Conservation (phyloP, 2,888 invertebrate genomes). For the Sphecodes monilicornis region DNA sequence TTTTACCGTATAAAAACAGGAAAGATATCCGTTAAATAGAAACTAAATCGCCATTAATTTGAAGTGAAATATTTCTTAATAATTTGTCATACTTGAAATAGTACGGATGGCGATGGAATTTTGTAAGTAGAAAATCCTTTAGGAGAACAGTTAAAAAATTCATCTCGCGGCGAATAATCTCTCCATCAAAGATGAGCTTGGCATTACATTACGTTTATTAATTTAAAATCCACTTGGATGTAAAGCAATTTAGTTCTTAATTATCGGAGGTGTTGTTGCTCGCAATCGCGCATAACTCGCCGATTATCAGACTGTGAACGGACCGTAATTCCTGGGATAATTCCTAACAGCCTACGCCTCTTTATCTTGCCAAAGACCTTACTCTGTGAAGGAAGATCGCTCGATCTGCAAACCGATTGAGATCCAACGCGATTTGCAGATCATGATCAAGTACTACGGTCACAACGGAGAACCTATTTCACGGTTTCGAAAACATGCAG, state of each 20-base stretch:
- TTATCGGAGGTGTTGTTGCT: constrained; percentile 24
- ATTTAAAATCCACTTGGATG: neutral
- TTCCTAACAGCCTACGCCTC: constrained; percentile 10
- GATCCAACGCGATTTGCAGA: neutral
- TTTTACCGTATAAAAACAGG: too few relatives aligned
- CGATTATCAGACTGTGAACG: constrained; percentile 62
- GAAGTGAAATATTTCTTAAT: neutral
- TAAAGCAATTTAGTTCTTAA: constrained; percentile 23
- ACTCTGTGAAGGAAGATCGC: constrained; percentile 32
- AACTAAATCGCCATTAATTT: too few relatives aligned
- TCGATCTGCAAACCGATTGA: neutral
- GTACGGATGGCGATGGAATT: neutral
- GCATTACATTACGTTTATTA: neutral
- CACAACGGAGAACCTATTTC: neutral
- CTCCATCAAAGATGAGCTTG: too few relatives aligned
- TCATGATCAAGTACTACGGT: neutral
- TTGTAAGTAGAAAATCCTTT: neutral
- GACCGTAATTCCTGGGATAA: constrained; percentile 14
- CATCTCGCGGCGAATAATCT: neutral
- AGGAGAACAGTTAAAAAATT: neutral
- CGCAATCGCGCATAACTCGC: neutral
- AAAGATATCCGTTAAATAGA: too few relatives aligned
- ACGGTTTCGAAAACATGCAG: neutral
- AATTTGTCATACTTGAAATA: neutral
- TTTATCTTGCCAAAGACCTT: constrained; percentile 49